Evolutionary conservation across 2,888 invertebrate genomes (phyloP), one percentile per base, ranked within the genome.

Genomic region (Priocnemis perturbator): DNA sequence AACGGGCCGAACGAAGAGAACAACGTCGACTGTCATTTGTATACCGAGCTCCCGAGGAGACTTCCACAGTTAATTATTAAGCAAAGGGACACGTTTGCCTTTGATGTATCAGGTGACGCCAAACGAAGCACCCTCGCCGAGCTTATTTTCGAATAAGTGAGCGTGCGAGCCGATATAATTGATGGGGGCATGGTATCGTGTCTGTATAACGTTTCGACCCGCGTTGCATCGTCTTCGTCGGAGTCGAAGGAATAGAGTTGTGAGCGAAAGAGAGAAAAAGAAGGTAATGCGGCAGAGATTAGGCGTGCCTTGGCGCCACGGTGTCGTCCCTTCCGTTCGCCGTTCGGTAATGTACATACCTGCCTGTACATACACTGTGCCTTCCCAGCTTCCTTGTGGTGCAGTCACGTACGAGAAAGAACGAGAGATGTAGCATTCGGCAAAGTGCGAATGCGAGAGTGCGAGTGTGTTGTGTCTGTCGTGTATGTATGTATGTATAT

Each of bases 341-440:
- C 37, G 14, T 77, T 73, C 79, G 74, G 74, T 71, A 71, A 66
- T 77, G 78, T 76, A 73, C 73, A 79, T 79, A 75, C 67, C 60
- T 71, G 53, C 65, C 69, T 79, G 77, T 74, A 77, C 78, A 82
- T 82, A 81, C 80, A 82, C 76, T 77, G 84, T 85, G 85, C 85
- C 85, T 84, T 84, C 80, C 80, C 79, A 81, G 82, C 79, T 85
- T 82, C 78, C 73, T 78, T 58, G 37, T 76, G 79, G 76, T 78
- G 76, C 79, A 81, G 37, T 37, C 37, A 80, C 67, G 73, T 66
- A 70, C 65, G 69, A 72, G 37, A 37, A 11, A 37, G 37, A 37
- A 30, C 14, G 23, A 21, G 17, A 37, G 30, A 1, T 5, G 17
- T 20, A 20, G 30, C 17, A 30, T 17, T 37, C 37, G 37, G 7